phyloP scores from a whole-genome alignment of 2,113 vertebrate species.

The Ancistrus triradiatus region DNA sequence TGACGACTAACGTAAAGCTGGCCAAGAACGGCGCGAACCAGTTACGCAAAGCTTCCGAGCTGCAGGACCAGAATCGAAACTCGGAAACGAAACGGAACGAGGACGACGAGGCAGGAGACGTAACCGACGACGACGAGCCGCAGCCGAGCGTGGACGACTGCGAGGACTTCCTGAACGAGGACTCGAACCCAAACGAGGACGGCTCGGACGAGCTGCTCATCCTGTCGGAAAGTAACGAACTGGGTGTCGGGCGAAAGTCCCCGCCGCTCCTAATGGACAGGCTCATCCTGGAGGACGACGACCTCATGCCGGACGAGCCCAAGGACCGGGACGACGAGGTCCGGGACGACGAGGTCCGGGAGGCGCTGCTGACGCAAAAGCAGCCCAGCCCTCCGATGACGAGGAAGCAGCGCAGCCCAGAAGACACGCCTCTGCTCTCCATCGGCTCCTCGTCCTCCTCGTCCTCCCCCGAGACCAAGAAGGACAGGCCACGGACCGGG shows the following conservation, averaged over 20 bases:
- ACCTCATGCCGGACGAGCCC: slow-evolving; percentile 56
- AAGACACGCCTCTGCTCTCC: slow-evolving; percentile 77
- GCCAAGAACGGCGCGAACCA: slow-evolving; percentile 94
- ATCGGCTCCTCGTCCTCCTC: slow-evolving; percentile 66
- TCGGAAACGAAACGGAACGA: slow-evolving; percentile 55
- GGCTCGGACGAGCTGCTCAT: slow-evolving; percentile 40
- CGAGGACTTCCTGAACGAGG: slow-evolving; percentile 16
- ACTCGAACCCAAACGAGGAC: slow-evolving; percentile 25
- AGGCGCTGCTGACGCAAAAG: slow-evolving; percentile 29
- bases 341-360: slow-evolving; percentile 58
- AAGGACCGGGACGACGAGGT: slow-evolving; percentile 49
- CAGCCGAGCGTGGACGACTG: no score
- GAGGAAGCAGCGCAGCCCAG: slow-evolving; percentile 74
- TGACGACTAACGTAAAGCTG: slow-evolving; percentile 82
- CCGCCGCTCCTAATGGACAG: slow-evolving; percentile 70
- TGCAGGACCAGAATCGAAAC: slow-evolving; percentile 91
- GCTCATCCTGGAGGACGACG: slow-evolving; percentile 76
- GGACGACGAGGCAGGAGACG: slow-evolving; percentile 30
- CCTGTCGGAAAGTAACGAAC: slow-evolving; percentile 23
- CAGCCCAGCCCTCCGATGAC: slow-evolving; percentile 59
- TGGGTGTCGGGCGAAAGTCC: slow-evolving; percentile 21
- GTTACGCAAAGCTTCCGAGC: slow-evolving; percentile 87
- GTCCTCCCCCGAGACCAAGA: slow-evolving; percentile 92
- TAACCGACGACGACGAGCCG: slow-evolving; percentile 1
- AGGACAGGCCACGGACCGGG: slow-evolving; percentile 87